These are phyloP conservation scores for Enchytraeus crypticus DNA, from an alignment of 2,888 invertebrate genomes.

Conservation along the genomic window DNA sequence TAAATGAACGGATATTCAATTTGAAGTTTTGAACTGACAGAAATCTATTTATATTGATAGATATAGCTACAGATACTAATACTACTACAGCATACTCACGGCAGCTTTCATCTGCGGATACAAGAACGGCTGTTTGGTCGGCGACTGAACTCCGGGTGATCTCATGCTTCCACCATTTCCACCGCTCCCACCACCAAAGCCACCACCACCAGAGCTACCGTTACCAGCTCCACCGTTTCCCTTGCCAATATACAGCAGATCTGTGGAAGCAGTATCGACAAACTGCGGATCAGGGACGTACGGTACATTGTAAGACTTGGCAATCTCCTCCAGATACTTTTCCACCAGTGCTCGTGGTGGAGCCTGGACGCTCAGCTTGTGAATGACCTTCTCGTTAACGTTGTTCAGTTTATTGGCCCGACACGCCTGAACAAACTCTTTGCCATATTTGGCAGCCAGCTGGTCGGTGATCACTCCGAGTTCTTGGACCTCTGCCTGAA, in stretches of 20 bases:
- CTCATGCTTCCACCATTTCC: too few species aligned
- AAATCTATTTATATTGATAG: too few species aligned
- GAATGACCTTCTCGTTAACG: constrained; percentile 82
- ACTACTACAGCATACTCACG: too few species aligned
- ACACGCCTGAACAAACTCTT: constrained; percentile 58
- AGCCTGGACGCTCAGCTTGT: constrained; percentile 59
- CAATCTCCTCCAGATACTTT: constrained; percentile 84
- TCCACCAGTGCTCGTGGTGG: constrained; percentile 92
- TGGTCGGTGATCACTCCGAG: constrained; percentile 66
- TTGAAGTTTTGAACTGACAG: too few species aligned
- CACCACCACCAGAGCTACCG: too few species aligned
- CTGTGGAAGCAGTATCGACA: constrained; percentile 38
- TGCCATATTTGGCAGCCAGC: constrained; percentile 82
- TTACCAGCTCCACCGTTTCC: constrained; percentile 11
- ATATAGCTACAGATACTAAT: too few species aligned
- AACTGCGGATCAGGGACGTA: constrained; percentile 52
- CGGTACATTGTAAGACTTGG: constrained; percentile 84
- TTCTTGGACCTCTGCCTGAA: constrained; percentile 60
- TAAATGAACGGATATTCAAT: too few species aligned
- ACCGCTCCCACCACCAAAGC: constrained; percentile 11
- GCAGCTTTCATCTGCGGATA: too few species aligned
- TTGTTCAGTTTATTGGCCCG: constrained; percentile 52
- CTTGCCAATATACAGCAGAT: constrained; percentile 31
- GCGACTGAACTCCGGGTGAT: too few species aligned
- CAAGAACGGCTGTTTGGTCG: background rate